Evolutionary conservation across 2,113 vertebrate species (phyloP), one percentile per base, ranked within the genome.

Genomic region (Oncorhynchus clarkii): DNA sequence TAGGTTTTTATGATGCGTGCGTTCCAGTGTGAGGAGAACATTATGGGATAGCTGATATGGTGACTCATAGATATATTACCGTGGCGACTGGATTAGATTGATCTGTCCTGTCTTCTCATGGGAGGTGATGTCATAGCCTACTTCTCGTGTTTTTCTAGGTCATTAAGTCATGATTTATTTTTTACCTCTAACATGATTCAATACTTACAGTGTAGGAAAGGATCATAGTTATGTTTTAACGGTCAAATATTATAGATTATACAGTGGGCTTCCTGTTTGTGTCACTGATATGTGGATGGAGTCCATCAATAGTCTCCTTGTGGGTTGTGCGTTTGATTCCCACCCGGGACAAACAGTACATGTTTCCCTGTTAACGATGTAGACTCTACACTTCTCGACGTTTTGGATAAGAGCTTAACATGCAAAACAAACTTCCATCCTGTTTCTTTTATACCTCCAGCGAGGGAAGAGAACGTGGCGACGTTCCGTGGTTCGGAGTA

Each of bases 401-500:
- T 51, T 51, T 51, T 16, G 11, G 49, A 51, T 51, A 51, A 51
- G 49, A 51, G 49, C 49, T 54, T 14, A 18, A 14, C 16, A 1
- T 8, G 8, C 24, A 22, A 62, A 7, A 24, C n/a, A 20, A 62
- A 7, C 5, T 64, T 73, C 64, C 7, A 11, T n/a, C 27, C 49
- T 48, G 12, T 70, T 27, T 14, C 27, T 51, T 16, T 13, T 72
- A 72, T 62, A 6, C 57, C 51, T 85, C 2, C 92, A 99, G 97
- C 92, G 0, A 94, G 97, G 78, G 97, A 99, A 76, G 97, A 99
- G 88, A 99, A 99, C 9, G 95, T 96, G 88, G 97, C 97, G 72
- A 99, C 97, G 3, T 99, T 99, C 94, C 95, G 97, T 7, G 97
- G 97, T n/a, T 98, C 97, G 0, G 97, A 99, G 81, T 99, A 99